phyloP scores from a whole-genome alignment of 2,113 vertebrate species.

The Rhinolophus ferrumequinum region DNA sequence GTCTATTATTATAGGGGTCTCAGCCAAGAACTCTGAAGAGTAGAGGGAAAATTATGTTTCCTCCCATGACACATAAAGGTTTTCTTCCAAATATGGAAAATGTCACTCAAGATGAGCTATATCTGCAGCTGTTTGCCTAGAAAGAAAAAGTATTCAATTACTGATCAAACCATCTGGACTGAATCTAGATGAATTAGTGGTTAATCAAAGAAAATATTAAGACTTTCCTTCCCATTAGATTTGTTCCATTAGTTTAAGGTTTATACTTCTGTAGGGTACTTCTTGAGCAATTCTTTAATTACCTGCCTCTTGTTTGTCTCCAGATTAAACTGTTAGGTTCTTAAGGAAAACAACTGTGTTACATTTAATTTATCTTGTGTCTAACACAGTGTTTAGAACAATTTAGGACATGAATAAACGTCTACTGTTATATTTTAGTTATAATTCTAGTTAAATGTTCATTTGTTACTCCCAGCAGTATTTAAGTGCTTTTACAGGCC shows the following conservation, averaged over 20 bases:
- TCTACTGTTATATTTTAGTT: neutral
- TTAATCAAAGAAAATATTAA: neutral
- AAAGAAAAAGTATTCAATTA: neutral
- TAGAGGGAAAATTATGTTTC: neutral
- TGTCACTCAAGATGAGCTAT: neutral
- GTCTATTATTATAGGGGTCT: neutral
- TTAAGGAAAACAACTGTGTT: neutral
- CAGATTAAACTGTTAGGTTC: neutral
- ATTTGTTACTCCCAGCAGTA: neutral
- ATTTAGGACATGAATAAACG: neutral
- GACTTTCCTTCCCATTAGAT: neutral
- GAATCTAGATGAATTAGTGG: neutral
- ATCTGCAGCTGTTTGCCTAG: neutral
- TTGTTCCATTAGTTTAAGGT: neutral
- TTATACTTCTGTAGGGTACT: neutral
- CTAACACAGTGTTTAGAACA: neutral
- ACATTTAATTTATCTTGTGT: neutral
- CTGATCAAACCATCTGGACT: neutral
- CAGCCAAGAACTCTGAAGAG: neutral
- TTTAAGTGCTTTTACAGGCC: neutral
- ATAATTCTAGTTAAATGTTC: neutral
- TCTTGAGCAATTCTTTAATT: neutral
- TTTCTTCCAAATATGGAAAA: neutral
- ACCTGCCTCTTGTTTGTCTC: neutral
- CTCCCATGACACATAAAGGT: neutral